Base-by-base conservation (phyloP, 2,113 vertebrate genomes). In the Rhinopomastus cyanomelas region DNA sequence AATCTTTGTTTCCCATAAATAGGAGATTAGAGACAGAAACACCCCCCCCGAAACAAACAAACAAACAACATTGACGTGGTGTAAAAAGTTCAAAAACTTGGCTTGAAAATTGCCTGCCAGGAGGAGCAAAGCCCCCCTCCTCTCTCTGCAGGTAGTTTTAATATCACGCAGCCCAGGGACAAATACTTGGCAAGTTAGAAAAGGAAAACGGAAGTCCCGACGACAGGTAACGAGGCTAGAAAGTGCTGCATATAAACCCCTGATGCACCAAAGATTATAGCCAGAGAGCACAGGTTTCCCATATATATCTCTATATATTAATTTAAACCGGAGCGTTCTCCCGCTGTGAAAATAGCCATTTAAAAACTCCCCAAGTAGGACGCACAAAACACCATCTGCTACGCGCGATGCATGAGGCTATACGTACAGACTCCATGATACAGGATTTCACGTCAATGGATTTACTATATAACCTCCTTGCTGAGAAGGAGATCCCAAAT, bases 211-310 rank as follows among this genome's bases (percentile, higher is more conserved):
- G 87, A 91, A 85, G 46, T 26, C 73, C 73, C 61, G 78, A 96
- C 91, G 95, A 98, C 94, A 94, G n/a, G 91, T 97, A 97, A 97
- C 80, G 93, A 96, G 91, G 92, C 95, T 89, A 97, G 94, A 98
- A 98, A 98, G 98, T 98, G 98, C 98, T 97, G 97, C 96, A 95
- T 98, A 97, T 97, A 98, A 98, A 97, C 97, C 97, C 97, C 97
- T 97, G 97, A 97, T 97, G 97, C 97, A 97, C 97, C 97, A 96
- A 97, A 97, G 96, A 97, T 96, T 97, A 95, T 95, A 97, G 96
- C 96, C 93, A 96, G 97, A 98, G 91, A 96, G 92, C 92, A 96
- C 95, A 95, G 93, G 85, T 61, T 57, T 20, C 17, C 26, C 59
- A 23, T n/a, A 32, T 36, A 49, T 44, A 77, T 84, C 85, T 87